Conservation (phyloP, 92 coral and sea anemone species). For the Porites divaricata region DNA sequence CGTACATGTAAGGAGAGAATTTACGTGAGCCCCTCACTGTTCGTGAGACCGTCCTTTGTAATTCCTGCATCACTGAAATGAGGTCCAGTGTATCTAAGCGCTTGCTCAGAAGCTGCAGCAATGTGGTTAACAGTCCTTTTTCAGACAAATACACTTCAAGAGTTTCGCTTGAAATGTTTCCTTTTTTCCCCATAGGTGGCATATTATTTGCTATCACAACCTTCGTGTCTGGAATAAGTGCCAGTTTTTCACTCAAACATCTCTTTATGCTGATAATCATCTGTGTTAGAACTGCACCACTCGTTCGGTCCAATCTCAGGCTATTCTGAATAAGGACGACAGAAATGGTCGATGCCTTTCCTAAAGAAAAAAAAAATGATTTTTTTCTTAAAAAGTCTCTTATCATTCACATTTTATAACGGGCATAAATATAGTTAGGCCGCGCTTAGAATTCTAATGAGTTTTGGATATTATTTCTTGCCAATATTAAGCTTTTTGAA, state of each 20-base stretch:
- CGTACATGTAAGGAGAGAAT: too few species aligned
- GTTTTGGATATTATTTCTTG: too few species aligned
- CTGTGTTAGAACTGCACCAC: too few species aligned
- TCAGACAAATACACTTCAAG: too few species aligned
- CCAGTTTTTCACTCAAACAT: not conserved
- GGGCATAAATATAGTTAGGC: too few species aligned
- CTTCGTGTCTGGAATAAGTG: not conserved
- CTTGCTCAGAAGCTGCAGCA: conserved; percentile 1
- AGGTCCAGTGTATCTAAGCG: conserved; percentile 5
- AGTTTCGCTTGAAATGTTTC: not conserved
- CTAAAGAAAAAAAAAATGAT: not conserved
- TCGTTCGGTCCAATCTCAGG: too few species aligned
- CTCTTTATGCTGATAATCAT: not conserved
- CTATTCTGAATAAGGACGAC: not conserved
- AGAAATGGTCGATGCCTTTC: not conserved
- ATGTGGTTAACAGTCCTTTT: not conserved
- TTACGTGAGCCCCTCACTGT: too few species aligned
- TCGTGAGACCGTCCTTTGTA: not conserved
- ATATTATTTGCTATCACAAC: not conserved
- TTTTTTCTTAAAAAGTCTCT: too few species aligned
- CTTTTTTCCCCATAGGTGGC: not conserved
- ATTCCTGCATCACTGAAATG: conserved; percentile 1
- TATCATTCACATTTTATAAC: too few species aligned
- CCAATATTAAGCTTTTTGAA: too few species aligned
- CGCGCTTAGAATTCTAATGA: too few species aligned